Percentiles rank a stretch among this genome's conserved stretches.
Conservation (phyloP, 2,888 invertebrate genomes). For the Uropetala carovei region DNA sequence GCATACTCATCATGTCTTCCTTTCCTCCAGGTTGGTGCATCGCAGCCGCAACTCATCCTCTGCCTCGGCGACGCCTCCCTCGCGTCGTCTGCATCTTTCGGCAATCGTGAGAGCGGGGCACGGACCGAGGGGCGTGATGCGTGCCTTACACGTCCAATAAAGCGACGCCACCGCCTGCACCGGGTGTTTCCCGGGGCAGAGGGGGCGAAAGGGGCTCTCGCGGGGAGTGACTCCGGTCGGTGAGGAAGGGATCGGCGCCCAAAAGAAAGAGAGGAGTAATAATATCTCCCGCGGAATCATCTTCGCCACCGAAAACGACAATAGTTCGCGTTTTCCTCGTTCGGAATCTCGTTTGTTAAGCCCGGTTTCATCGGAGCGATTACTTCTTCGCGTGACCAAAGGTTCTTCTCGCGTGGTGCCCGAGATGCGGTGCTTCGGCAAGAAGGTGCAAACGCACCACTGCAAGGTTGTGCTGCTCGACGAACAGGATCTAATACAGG, state of each 20-base stretch:
- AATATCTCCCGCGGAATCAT: not conserved
- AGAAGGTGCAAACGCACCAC: slow-evolving; percentile 75
- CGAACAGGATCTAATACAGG: slow-evolving; percentile 92
- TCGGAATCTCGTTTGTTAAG: not conserved
- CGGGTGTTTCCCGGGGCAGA: not conserved
- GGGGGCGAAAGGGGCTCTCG: not conserved
- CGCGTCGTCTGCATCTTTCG: not conserved
- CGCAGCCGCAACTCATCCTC: not conserved
- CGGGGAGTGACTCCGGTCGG: no score
- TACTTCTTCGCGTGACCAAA: not conserved
- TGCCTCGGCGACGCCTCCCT: not conserved
- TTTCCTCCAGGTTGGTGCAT: not conserved
- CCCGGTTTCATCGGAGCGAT: not conserved
- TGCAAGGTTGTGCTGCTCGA: slow-evolving; percentile 93
- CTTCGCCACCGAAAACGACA: no score
- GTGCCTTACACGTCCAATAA: not conserved
- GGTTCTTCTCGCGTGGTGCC: not conserved
- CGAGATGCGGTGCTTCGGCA: slow-evolving; percentile 74
- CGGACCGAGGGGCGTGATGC: not conserved
- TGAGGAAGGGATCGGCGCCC: no score
- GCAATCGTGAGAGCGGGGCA: not conserved
- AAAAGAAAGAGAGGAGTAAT: no score
- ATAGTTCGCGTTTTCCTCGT: not conserved
- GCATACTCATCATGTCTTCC: not conserved
- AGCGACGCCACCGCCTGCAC: not conserved